Conservation (phyloP, 2,888 invertebrate genomes). For the Schrankia costaestrigalis region DNA sequence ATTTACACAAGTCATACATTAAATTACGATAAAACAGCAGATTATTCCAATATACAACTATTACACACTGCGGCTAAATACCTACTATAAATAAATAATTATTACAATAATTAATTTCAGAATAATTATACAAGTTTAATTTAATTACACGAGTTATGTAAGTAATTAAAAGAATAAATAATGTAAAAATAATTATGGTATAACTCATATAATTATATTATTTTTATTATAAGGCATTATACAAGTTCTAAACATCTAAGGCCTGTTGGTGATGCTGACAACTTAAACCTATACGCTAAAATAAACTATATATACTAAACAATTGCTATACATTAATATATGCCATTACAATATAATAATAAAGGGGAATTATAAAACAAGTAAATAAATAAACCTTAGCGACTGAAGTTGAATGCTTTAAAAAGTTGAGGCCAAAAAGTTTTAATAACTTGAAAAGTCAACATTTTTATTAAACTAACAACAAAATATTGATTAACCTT, state of each 20-base stretch:
- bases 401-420: no score
- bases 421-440: no score
- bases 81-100: not conserved
- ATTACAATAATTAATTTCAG: not conserved
- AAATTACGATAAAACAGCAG: not conserved
- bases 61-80: not conserved
- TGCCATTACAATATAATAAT: no score
- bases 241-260: constrained; percentile 28
- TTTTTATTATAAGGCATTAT: constrained; percentile 13
- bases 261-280: constrained; percentile 29
- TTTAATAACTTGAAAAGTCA: no score
- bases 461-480: no score
- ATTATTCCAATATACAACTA: constrained; percentile 1
- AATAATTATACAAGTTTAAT: not conserved
- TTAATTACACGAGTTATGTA: not conserved
- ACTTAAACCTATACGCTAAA: constrained; percentile 21
- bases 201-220: no score
- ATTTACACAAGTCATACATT: not conserved
- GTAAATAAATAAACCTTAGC: no score
- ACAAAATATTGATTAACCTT: no score
- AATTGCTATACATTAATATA: constrained; percentile 6
- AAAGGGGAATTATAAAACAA: no score
- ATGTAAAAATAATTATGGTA: no score
- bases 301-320: constrained; percentile 14
- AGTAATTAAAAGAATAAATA: no score